Evolutionary conservation across 2,113 vertebrate species (phyloP), one percentile per base, ranked within the genome.

Genomic region (Calonectris borealis): DNA sequence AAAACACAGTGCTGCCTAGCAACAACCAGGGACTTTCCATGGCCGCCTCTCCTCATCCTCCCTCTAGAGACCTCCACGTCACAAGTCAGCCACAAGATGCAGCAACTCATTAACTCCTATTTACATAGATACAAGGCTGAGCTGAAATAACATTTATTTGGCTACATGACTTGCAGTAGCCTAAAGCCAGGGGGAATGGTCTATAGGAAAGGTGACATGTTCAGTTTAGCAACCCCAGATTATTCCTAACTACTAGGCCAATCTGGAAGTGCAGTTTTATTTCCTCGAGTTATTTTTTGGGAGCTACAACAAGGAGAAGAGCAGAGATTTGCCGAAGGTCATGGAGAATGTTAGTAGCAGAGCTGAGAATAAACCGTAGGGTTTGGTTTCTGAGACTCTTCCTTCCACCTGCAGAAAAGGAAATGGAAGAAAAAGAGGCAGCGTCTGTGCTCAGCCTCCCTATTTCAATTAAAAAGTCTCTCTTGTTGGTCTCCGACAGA

Each of bases 11-110:
- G 71, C 12, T 94, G 86, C 96, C 58, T 94, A 96, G 95, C 94
- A 96, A 95, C 95, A 86, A 54, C 26, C 51, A 24, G 92, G 88
- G 91, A 95, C 94, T 93, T 96, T 96, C 95, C 94, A 88, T 0
- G 0, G 90, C 77, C 96, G 84, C 79, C 60, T 96, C 79, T 91
- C 93, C 71, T 96, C 87, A 95, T 93, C 84, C 83, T 95, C 90
- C 83, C 92, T 91, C 86, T 82, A 80, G 93, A 96, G 89, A 87
- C 70, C 69, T 93, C 69, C 78, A 68, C 18, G 3, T 90, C 90
- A 92, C 58, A 75, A 61, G 34, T 58, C 58, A 85, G 54, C 82
- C 83, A 75, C 1, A 29, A 88, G 83, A 93, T 48, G 62, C 85
- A 75, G 79, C 76, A 94, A 83, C 55, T 75, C 65, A 83, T 94